Percentiles rank a stretch among this genome's conserved stretches.
Conservation (phyloP, 1,140 invertebrate species). For the Oncopeltus fasciatus region DNA sequence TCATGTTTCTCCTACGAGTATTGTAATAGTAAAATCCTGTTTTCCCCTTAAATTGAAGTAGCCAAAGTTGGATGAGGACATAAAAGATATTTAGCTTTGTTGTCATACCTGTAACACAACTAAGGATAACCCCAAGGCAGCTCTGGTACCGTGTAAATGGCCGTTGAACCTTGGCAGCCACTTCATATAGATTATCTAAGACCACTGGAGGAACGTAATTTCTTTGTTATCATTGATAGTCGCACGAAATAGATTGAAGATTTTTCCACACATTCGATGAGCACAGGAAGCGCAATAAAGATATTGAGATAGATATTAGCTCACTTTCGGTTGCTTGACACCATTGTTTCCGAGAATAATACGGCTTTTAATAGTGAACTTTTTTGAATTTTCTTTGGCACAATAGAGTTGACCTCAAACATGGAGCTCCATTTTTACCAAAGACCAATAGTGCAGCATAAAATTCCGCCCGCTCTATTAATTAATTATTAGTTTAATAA, state of each 20-base stretch:
- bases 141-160: too few relatives aligned
- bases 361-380: background rate
- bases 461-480: background rate
- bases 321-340: background rate
- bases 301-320: background rate
- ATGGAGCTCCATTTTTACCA: slow-evolving; percentile 2
- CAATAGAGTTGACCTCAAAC: slow-evolving; percentile 3
- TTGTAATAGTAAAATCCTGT: slow-evolving; percentile 29
- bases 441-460: slow-evolving; percentile 1
- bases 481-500: slow-evolving; percentile 4
- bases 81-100: slow-evolving; percentile 28
- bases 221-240: too few relatives aligned
- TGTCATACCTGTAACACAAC: background rate
- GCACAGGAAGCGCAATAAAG: background rate
- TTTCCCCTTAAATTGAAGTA: slow-evolving; percentile 29
- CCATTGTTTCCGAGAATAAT: too few relatives aligned
- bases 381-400: background rate
- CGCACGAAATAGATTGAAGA: too few relatives aligned
- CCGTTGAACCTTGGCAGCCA: too few relatives aligned
- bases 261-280: too few relatives aligned
- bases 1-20: slow-evolving; percentile 18
- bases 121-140: background rate
- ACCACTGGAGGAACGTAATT: too few relatives aligned
- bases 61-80: slow-evolving; percentile 27
- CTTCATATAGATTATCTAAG: too few relatives aligned